Evolutionary conservation across 2,113 vertebrate species (phyloP), one percentile per base, ranked within the genome.

Genomic region (Aegithalos caudatus): DNA sequence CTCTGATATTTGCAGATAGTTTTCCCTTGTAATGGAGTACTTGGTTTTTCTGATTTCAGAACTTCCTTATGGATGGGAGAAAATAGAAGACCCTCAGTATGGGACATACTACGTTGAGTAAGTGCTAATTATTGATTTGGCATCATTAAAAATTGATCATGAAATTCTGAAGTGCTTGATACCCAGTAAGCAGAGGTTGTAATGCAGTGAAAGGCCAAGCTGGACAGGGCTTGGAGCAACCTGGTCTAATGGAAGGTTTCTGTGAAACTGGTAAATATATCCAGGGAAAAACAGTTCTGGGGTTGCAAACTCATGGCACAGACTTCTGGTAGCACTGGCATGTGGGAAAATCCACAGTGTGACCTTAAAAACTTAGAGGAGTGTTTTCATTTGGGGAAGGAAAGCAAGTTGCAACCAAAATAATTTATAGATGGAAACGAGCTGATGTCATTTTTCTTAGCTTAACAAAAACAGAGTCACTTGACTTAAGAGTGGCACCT

Each of bases 41-140:
- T 88, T 62, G 76, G 72, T 92, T 50, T 88, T 64, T 97, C 94
- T 95, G 45, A 77, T 97, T 97, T 37, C 92, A 99, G 99, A 99
- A 96, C 98, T 99, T 97, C 99, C 99, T 40, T 99, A 99, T 47
- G 99, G 99, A 82, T 99, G 99, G 99, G 99, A 99, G 97, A 99
- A 99, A 98, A 99, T 99, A 81, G 99, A 99, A 88, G 99, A 99
- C 90, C 99, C 99, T 58, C 99, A 99, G 56, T 99, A 99, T 10
- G 99, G 99, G 88, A 99, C 98, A 20, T 99, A 99, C 45, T 99
- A 99, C 3, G 99, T 99, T 17, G 99, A 99, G 99, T 99, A 97
- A 99, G 99, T 99, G 86, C 88, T 53, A 35, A 47, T 91, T 85
- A 42, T 14, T 69, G 71, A 16, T 28, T 90, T 70, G 62, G 42